Base-by-base conservation (phyloP, 2,888 invertebrate species). In the Cryptocephalus primarius region DNA sequence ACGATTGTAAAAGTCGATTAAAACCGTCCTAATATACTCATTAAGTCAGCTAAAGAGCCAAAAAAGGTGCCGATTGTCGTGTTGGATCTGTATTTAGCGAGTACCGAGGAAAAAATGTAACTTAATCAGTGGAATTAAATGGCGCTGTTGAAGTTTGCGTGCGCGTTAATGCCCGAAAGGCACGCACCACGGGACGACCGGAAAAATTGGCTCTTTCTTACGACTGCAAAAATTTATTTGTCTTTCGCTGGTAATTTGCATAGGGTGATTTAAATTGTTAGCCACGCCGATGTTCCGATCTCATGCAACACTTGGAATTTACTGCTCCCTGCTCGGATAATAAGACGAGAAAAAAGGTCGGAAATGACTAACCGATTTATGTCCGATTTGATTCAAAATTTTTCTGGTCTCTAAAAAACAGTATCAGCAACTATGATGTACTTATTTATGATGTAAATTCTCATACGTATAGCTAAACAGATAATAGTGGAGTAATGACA, bases 211-310 rank as follows among this genome's bases (percentile, higher is more conserved):
- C 41, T 39, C 45, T 22, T 46, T 44, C 50, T 52, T 39, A 48
- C 39, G 42, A 41, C 44, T 46, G 43, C 50, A 57, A 61, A 59
- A 61, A 62, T 62, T 62, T 62, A 61, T 62, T 60, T 57, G 60
- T 60, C 58, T 55, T 22, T 53, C 50, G 51, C 41, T 48, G 45
- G 43, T 48, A 55, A 61, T 63, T 61, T 63, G 59, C 63, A 63
- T 63, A 60, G 55, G 52, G 54, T 56, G 61, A 60, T 60, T 63
- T 62, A 63, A 58, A 57, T 57, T 56, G 59, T 58, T 55, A 51
- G 54, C 53, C 60, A 59, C 58, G 60, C 58, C 60, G 58, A 60
- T 61, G 57, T 60, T 58, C 58, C 59, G 60, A 59, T 60, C 60
- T 59, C 63, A 62, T 60, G 61, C 63, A 54, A 62, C 51, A 51